A percentile compares a stretch with the other conserved stretches of the same genome.
These are phyloP conservation scores for Colletes latitarsis DNA, from an alignment of 1,140 invertebrate species.

Conservation along the genomic window DNA sequence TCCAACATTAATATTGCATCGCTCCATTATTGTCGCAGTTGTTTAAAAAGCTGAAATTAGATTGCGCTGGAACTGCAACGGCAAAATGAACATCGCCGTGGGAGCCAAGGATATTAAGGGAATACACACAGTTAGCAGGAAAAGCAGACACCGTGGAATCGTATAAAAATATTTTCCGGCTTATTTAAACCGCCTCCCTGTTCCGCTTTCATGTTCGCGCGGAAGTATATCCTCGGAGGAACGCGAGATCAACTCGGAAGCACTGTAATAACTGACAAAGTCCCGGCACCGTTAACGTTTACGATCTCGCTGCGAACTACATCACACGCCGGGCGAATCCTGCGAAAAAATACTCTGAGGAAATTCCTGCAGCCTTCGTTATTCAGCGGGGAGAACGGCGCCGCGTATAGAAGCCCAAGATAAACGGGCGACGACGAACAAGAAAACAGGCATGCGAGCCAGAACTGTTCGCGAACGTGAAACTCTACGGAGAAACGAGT, in stretches of 20 bases:
- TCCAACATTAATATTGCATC: not conserved
- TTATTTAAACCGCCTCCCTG: conserved; percentile 38
- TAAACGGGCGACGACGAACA: not conserved
- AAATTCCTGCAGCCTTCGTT: conserved; percentile 33
- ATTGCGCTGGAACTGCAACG: not conserved
- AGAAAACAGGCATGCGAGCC: not conserved
- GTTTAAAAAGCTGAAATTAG: not conserved
- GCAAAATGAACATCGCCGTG: not conserved
- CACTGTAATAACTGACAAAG: conserved; percentile 50
- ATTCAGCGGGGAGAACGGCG: conserved; percentile 2
- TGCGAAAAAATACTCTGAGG: conserved; percentile 41
- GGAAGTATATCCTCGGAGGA: conserved; percentile 40
- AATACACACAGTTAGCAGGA: not conserved
- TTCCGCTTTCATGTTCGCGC: conserved; percentile 18
- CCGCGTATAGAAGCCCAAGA: not conserved
- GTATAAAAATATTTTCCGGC: conserved; percentile 43
- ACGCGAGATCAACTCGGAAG: conserved; percentile 39
- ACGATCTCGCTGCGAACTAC: conserved; percentile 37
- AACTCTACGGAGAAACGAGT: not conserved
- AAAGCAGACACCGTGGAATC: conserved; percentile 21
- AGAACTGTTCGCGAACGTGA: conserved; percentile 15
- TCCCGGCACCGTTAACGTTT: conserved; percentile 48
- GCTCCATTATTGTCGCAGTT: not conserved
- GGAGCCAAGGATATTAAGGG: conserved; percentile 1
- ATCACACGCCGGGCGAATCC: conserved; percentile 14